Evolutionary conservation across 1,140 invertebrate genomes (phyloP), one percentile per base, ranked within the genome.

Genomic region (Nebria ingens): DNA sequence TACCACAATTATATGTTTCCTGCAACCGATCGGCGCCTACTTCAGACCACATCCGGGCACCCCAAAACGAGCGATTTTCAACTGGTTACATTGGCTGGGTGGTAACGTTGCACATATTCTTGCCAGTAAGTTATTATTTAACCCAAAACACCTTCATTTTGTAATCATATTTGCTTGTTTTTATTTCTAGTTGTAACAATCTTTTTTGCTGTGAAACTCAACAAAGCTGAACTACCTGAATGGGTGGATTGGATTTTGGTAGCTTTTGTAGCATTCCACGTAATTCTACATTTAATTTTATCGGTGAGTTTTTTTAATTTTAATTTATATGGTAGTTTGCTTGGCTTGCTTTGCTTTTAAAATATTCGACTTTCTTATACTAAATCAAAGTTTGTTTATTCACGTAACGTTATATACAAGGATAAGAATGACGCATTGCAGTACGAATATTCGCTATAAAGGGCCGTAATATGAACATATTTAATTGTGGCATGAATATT

Each of bases 21-120:
- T 93, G 59, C 89, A 98, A 73, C 93, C 93, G 0, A 83, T 93
- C 61, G 80, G 78, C 57, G 91, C 91, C 2, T 80, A 85, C 23
- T 86, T 94, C 68, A 81, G 94, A 55, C 92, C 91, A 2, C 82
- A 87, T 68, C 91, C 93, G 0, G 86, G 84, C 51, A 84, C 87
- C 45, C 78, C 83, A 1, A 85, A 82, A 62, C 76, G 93, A 54
- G 81, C 86, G 0, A 74, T 94, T 53, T 97, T 97, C 75, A 98
- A 98, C 71, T 97, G 93, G 93, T 65, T 82, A 13, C 93, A 97
- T 72, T 97, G 93, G 91, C 74, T 90, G 40, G 80, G 91, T 59
- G 94, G 94, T 50, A 97, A 95, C 70, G 73, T 83, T n/a, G 93
- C 92, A 1, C 91, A 95, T 68, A 90, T 95, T 61, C 75, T 94